Base-by-base conservation (phyloP, 2,113 vertebrate genomes). In the Tapirus terrestris region DNA sequence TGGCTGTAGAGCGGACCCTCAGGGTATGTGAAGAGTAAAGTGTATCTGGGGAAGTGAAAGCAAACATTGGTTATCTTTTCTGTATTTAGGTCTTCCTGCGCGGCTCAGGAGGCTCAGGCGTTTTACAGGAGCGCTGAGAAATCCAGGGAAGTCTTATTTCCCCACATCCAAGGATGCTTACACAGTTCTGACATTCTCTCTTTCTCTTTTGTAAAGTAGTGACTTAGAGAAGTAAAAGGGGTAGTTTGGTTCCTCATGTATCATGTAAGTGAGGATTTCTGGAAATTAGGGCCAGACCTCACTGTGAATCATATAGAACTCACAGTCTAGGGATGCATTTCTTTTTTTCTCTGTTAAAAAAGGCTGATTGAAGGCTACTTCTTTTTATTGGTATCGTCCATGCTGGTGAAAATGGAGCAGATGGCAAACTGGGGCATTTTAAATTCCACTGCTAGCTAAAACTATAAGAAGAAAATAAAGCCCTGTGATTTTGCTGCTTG, bases 381-480 rank as follows among this genome's bases (percentile, higher is more conserved):
- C 75, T 83, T 89, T 96, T 91, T 91, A 73, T 43, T 95, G 93
- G 67, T 77, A 9, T 90, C 61, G 21, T 33, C 95, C 84, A 94
- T 87, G 58, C 87, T 85, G 93, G 48, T 87, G 76, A 81, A 92
- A 81, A 67, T 53, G 85, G 73, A 94, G 95, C 97, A 96, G 97
- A 97, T 98, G 97, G 94, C 79, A 91, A 96, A 96, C 65, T 91
- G 93, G 93, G 88, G 82, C 89, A 70, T 94, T 97, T 94, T 76
- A 94, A 84, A 91, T 97, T 89, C 67, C n/a, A 23, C 60, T 63
- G 77, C 76, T 63, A 48, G 60, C 84, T 76, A 45, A 93, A 87
- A 65, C 84, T 51, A 39, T 67, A 76, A 90, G 95, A 84, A 96
- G 65, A 91, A 97, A 81, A 95, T 72, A 94, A 95, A 97, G 70